Evolutionary conservation across 2,888 invertebrate species (phyloP).

Genomic region (Leucozona laternaria): DNA sequence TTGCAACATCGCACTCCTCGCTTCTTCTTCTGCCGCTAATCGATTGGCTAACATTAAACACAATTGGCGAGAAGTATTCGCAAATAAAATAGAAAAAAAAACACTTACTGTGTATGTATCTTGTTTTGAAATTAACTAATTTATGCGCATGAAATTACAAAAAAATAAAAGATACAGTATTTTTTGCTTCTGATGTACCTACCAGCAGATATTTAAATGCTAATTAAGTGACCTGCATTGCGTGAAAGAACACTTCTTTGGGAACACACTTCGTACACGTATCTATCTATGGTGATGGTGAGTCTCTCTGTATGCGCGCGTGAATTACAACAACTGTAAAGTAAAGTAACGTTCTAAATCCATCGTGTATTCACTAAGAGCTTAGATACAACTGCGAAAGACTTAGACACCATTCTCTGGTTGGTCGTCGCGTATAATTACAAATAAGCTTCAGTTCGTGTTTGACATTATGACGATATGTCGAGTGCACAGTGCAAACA

Average conservation of each 20-base stretch:
- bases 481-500: conserved; percentile 3
- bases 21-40: conserved; percentile 31
- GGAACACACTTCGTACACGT: conserved; percentile 2
- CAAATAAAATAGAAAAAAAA: conserved; percentile 41
- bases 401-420: conserved; percentile 1
- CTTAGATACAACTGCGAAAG: conserved; percentile 41
- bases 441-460: conserved; percentile 67
- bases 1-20: conserved; percentile 35
- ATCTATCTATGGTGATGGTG: neutral
- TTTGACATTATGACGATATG: conserved; percentile 52
- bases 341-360: conserved; percentile 62
- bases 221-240: conserved; percentile 75
- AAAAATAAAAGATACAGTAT: conserved; percentile 13
- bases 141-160: conserved; percentile 63
- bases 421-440: conserved; percentile 46
- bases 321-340: conserved; percentile 1
- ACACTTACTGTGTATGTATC: conserved; percentile 19
- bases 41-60: conserved; percentile 64
- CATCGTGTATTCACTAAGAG: conserved; percentile 56
- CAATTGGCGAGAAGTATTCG: conserved; percentile 51
- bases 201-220: conserved; percentile 57
- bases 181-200: neutral
- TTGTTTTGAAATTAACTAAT: conserved; percentile 68
- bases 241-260: conserved; percentile 60
- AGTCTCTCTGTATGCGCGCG: neutral